Evolutionary conservation across 2,113 vertebrate genomes (phyloP).

Genomic region (Eretmochelys imbricata): DNA sequence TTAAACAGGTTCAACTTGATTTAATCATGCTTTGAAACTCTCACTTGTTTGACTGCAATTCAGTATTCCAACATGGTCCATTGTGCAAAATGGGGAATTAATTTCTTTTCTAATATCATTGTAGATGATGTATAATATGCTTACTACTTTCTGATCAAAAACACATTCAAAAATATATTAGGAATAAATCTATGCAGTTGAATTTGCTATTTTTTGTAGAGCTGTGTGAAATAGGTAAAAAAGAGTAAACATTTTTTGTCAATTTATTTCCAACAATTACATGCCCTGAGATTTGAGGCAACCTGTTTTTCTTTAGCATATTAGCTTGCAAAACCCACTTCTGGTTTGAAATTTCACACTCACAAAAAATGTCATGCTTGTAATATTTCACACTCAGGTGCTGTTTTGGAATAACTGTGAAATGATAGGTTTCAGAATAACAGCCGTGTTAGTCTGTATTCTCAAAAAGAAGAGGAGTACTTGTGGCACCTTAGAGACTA

Average conservation of each 20-base stretch:
- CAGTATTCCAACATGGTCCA: neutral
- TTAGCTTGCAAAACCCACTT: neutral
- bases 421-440: neutral
- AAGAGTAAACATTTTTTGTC: neutral
- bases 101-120: neutral
- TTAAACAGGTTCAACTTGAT: neutral
- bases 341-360: neutral
- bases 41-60: neutral
- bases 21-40: neutral
- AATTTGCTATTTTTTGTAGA: conserved; percentile 44
- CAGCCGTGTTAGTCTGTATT: no score
- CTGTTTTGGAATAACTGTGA: neutral
- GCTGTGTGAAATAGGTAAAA: conserved; percentile 1
- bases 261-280: neutral
- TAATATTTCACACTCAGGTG: neutral
- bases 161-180: conserved; percentile 37
- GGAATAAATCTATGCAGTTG: conserved; percentile 49
- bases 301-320: neutral
- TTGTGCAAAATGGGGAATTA: neutral
- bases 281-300: neutral
- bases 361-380: neutral
- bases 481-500: no score
- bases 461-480: no score
- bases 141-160: conserved; percentile 27
- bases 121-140: neutral